A percentile compares a stretch with the other conserved stretches of the same genome.
Evolutionary conservation across 2,888 invertebrate genomes (phyloP).

Genomic region (Elegia similella): DNA sequence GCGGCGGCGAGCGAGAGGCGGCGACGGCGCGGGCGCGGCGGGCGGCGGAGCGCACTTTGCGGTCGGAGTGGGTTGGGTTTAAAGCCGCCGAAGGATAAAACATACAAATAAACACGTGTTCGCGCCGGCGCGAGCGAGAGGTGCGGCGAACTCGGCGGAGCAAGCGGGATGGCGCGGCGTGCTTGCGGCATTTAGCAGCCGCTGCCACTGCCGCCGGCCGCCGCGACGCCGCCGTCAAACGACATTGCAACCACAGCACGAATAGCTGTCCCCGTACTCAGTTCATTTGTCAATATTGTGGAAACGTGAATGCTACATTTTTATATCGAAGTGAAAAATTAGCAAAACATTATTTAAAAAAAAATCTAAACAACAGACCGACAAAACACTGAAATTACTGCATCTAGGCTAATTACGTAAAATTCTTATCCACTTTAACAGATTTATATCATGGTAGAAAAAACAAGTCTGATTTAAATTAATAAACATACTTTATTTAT

Average conservation of each 20-base stretch:
- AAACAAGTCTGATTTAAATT: too few species aligned
- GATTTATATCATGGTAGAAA: too few species aligned
- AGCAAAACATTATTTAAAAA: too few species aligned
- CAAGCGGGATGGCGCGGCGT: constrained; percentile 65
- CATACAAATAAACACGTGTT: constrained; percentile 84
- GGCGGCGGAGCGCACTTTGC: constrained; percentile 83
- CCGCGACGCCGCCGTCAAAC: constrained; percentile 27
- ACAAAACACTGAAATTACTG: too few species aligned
- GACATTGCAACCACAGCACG: constrained; percentile 14
- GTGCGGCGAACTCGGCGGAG: constrained; percentile 55
- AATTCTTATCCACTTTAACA: too few species aligned
- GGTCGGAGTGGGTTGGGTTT: constrained; percentile 86
- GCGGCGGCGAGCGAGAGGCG: constrained; percentile 74
- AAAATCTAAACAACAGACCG: too few species aligned
- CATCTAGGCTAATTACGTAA: too few species aligned
- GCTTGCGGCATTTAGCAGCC: constrained; percentile 79
- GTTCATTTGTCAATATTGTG: constrained; percentile 1
- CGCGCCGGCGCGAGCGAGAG: constrained; percentile 83
- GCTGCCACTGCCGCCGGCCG: constrained; percentile 47
- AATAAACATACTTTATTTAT: too few species aligned
- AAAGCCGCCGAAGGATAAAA: constrained; percentile 85
- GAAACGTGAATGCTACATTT: neutral
- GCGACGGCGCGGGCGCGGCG: constrained; percentile 80
- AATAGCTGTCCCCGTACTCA: neutral
- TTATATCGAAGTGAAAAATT: neutral